Base-by-base conservation (phyloP, 1,140 invertebrate species). In the Galendromus occidentalis region DNA sequence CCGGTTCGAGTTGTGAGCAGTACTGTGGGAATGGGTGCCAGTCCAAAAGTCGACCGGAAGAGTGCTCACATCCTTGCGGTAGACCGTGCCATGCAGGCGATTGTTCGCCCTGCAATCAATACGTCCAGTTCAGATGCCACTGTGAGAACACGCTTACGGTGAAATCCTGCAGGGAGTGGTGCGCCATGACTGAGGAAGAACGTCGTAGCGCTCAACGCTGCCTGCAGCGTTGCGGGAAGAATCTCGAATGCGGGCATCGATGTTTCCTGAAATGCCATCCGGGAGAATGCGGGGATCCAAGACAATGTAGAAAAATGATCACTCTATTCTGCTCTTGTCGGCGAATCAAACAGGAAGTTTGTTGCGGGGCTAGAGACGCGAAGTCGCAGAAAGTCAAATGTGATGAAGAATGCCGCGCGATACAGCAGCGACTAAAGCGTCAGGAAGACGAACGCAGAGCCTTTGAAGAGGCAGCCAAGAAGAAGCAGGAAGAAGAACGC, bases 281-380 rank as follows among this genome's bases (percentile, higher is more conserved):
- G 25, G 87, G 86, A 17, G 66, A 73, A 0, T 93, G 90, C 75
- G 79, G 81, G 0, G 78, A 79, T 64, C 75, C 80, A 30, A 80
- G 85, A 66, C 69, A 76, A 0, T 94, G 90, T 73, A 82, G 80
- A 42, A 87, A 87, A 68, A 89, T 86, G 73, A 82, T 90, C 0
- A 85, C 85, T 72, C 72, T 90, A 0, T 79, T 80, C 45, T 94
- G 91, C 71, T 75, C 78, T 47, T 95, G 91, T 71, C 83, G 84
- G 66, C 81, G 86, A 66, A 78, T 86, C 2, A 89, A 85, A 72
- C 85, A 82, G 72, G 86, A 91, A 65, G 79, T 85, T 65, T 74
- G 81, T 0, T 94, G 91, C 72, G 65, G 69, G 67, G 71, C 73
- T n/a, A 68, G 71, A 6, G 67, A 66, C 28, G 65, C 42, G 41